phyloP scores from a whole-genome alignment of 2,888 invertebrate genomes.

The Synanthedon tipuliformis region DNA sequence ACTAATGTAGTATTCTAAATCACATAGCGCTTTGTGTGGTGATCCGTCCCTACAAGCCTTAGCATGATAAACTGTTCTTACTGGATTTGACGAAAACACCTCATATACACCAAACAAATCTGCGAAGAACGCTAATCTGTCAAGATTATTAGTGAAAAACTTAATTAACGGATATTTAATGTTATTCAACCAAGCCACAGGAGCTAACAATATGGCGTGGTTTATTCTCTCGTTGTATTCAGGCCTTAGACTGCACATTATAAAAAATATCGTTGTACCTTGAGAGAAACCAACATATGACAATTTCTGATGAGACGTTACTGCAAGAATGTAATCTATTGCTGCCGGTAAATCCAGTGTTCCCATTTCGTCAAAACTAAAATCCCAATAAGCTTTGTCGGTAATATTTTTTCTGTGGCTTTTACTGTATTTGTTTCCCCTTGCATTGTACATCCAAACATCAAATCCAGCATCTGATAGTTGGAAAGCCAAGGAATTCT shows the following conservation, averaged over 20 bases:
- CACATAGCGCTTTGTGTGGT: slow-evolving; percentile 31
- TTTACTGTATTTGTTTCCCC: slow-evolving; percentile 55
- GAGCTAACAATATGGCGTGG: slow-evolving; percentile 46
- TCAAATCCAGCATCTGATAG: slow-evolving; percentile 43
- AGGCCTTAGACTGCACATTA: slow-evolving; percentile 43
- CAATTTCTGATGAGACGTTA: slow-evolving; percentile 26
- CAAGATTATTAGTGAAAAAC: slow-evolving; percentile 25
- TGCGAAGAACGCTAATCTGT: slow-evolving; percentile 19
- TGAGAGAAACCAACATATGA: slow-evolving; percentile 57
- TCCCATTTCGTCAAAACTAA: slow-evolving; percentile 56
- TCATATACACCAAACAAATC: slow-evolving; percentile 34
- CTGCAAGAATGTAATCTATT: slow-evolving; percentile 39
- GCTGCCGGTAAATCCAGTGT: slow-evolving; percentile 44
- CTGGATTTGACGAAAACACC: slow-evolving; percentile 28
- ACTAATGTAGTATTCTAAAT: slow-evolving; percentile 34
- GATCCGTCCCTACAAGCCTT: slow-evolving; percentile 28
- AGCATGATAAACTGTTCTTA: slow-evolving; percentile 30
- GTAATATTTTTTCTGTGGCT: slow-evolving; percentile 27
- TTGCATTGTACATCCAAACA: slow-evolving; percentile 49
- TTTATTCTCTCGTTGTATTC: slow-evolving; percentile 48
- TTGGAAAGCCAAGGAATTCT: slow-evolving; percentile 38
- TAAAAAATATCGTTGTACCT: slow-evolving; percentile 49
- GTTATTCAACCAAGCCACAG: slow-evolving; percentile 40
- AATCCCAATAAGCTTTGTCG: slow-evolving; percentile 42
- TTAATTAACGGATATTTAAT: slow-evolving; percentile 35